Conservation (phyloP, 2,113 vertebrate species). For the Herpailurus yagouaroundi region DNA sequence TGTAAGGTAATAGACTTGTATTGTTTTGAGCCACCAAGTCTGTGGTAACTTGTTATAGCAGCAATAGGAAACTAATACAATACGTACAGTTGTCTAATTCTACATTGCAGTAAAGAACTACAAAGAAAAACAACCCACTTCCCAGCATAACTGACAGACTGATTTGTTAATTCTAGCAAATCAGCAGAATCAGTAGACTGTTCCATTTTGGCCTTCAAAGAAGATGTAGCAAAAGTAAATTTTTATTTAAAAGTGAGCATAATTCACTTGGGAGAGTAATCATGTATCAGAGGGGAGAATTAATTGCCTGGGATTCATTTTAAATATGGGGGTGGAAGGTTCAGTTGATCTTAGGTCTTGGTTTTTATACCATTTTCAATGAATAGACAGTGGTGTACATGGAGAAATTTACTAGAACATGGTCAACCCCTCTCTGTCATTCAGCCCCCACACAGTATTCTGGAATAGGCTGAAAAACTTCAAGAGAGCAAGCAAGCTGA, state of each 20-base stretch:
- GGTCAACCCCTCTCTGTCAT: not conserved
- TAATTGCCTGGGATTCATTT: not conserved
- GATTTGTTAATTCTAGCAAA: not conserved
- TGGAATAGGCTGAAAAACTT: not conserved
- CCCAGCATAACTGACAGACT: not conserved
- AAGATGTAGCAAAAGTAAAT: not conserved
- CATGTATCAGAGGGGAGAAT: not conserved
- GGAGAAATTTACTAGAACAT: not conserved
- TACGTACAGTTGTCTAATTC: not conserved
- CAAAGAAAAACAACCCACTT: not conserved
- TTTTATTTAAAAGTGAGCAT: constrained; percentile 33
- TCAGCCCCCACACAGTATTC: not conserved
- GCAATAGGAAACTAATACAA: not conserved
- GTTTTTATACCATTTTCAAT: not conserved
- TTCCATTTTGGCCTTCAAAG: constrained; percentile 6
- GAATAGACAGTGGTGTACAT: not conserved
- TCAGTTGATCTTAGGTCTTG: not conserved
- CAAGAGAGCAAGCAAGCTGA: not conserved
- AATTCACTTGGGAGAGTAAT: constrained; percentile 3
- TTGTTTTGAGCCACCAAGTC: not conserved
- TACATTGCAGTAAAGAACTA: not conserved
- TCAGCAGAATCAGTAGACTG: not conserved
- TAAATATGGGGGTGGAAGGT: not conserved
- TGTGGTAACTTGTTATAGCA: not conserved
- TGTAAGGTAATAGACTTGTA: not conserved